Evolutionary conservation across 2,113 vertebrate genomes (phyloP).

Genomic region (Perca schrenkii): DNA sequence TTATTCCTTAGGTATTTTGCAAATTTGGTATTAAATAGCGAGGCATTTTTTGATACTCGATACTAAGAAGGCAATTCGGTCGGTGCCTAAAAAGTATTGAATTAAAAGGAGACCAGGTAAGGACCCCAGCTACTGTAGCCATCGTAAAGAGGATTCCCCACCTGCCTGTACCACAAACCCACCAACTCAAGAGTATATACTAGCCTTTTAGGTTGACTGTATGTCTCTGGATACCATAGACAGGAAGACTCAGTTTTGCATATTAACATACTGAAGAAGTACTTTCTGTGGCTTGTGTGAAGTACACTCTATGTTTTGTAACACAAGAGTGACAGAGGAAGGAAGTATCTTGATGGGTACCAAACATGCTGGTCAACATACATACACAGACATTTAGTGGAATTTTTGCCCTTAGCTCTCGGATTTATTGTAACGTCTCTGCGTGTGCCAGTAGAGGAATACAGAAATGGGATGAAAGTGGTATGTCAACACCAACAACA

Average conservation of each 20-base stretch:
- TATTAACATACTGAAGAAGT: neutral
- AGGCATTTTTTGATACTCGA: too few species aligned
- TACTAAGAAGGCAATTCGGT: too few species aligned
- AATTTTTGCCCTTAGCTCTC: slow-evolving; percentile 12
- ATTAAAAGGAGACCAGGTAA: too few species aligned
- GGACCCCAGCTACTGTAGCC: too few species aligned
- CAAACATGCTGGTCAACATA: slow-evolving; percentile 8
- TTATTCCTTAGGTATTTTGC: too few species aligned
- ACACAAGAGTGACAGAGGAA: slow-evolving; percentile 2
- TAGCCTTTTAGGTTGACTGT: neutral
- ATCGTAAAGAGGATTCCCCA: too few species aligned
- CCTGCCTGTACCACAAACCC: too few species aligned
- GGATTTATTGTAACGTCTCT: slow-evolving; percentile 16
- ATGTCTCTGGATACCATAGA: neutral
- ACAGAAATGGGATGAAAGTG: slow-evolving; percentile 58
- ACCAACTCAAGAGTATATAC: too few species aligned
- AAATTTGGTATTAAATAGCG: too few species aligned
- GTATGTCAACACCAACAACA: slow-evolving; percentile 58
- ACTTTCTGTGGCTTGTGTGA: neutral
- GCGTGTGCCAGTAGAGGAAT: slow-evolving; percentile 33
- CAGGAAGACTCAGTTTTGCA: neutral
- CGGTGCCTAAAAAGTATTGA: too few species aligned
- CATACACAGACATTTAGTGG: slow-evolving; percentile 1
- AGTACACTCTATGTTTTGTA: slow-evolving; percentile 7
- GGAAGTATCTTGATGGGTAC: slow-evolving; percentile 5